Evolutionary conservation across 2,888 invertebrate species (phyloP).

Genomic region (Drosophila borealis): DNA sequence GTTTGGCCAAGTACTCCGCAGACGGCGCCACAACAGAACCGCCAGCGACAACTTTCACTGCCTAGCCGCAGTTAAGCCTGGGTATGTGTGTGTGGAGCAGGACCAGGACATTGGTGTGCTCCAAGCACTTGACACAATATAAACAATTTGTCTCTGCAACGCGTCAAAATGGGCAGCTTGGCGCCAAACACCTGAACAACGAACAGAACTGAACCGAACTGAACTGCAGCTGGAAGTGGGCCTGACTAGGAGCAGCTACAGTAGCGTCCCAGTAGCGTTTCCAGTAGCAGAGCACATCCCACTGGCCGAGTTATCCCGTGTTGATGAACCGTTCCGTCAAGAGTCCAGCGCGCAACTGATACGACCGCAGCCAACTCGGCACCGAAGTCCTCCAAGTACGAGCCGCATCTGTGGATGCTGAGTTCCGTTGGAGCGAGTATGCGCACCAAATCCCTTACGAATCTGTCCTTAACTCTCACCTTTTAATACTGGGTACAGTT

Average conservation of each 20-base stretch:
- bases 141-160: constrained; percentile 73
- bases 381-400: constrained; percentile 5
- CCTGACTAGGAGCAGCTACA: constrained; percentile 20
- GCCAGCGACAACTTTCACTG: constrained; percentile 39
- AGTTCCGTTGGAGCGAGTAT: constrained; percentile 43
- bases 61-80: constrained; percentile 12
- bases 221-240: constrained; percentile 12
- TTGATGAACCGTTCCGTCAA: constrained; percentile 65
- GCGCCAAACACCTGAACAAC: constrained; percentile 69
- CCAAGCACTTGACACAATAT: constrained; percentile 76
- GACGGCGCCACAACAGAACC: constrained; percentile 56
- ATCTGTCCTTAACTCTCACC: background rate
- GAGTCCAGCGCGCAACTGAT: constrained; percentile 69
- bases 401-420: constrained; percentile 52
- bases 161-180: constrained; percentile 72
- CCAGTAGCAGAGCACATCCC: constrained; percentile 32
- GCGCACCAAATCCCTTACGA: constrained; percentile 40
- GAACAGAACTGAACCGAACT: constrained; percentile 11
- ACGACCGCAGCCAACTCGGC: constrained; percentile 3
- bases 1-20: constrained; percentile 66
- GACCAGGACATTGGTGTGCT: constrained; percentile 19
- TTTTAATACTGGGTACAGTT: constrained; percentile 61
- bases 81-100: constrained; percentile 2
- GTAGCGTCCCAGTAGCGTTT: constrained; percentile 24
- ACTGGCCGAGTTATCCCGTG: constrained; percentile 25